Conservation (phyloP, 2,113 vertebrate genomes). For the Dipodomys merriami region DNA sequence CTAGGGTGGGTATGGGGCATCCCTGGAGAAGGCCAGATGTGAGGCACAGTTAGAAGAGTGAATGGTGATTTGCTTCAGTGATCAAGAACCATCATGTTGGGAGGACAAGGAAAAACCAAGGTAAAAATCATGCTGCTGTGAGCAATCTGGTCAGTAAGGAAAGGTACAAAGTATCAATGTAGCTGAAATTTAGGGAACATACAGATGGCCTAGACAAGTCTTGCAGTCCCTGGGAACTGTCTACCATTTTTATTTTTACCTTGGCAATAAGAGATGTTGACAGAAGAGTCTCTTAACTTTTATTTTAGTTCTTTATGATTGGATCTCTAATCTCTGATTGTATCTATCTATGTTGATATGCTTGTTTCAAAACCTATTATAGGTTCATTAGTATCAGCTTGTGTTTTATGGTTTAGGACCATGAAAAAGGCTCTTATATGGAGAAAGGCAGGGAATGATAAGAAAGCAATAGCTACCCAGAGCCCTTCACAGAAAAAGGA, state of each 20-base stretch:
- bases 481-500: neutral
- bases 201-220: neutral
- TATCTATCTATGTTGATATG: neutral
- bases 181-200: neutral
- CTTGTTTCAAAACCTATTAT: neutral
- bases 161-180: neutral
- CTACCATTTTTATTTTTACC: neutral
- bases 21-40: neutral
- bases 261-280: neutral
- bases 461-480: neutral
- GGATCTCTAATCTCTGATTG: neutral
- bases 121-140: neutral
- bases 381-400: neutral
- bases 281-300: neutral
- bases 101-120: neutral
- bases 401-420: neutral
- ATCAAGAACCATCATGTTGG: neutral
- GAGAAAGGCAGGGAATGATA: neutral
- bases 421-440: neutral
- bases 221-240: neutral
- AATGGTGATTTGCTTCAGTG: neutral
- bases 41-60: neutral
- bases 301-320: neutral
- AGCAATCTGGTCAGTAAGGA: neutral
- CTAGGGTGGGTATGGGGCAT: neutral